Base-by-base conservation (phyloP, 2,797 vertebrate species). In the Cottoperca gobio region DNA sequence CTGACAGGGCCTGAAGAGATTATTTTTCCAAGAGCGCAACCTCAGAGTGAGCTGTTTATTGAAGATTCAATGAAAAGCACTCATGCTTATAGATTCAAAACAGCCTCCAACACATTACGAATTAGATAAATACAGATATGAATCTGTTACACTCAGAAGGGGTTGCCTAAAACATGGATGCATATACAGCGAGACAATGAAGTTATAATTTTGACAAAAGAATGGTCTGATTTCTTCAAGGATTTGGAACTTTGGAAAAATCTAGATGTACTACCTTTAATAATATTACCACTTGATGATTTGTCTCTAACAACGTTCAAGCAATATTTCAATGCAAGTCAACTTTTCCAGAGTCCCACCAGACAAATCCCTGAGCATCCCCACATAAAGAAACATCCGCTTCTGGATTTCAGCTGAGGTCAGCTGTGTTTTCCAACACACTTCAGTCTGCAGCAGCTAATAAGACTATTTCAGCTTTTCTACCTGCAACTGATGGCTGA, bases 401-500 rank as follows among this genome's bases (percentile, higher is more conserved):
- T 9, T 58, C 76, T 54, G 78, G 55, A 83, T 91, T 90, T 85
- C 66, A 90, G 91, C 92, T 92, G 91, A 64, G 87, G 90, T 94
- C 94, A 93, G 92, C 87, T 84, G 79, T 81, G 87, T 89, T 91
- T 85, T 86, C 71, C 77, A 49, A 66, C 79, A 75, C 61, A 69
- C 82, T 86, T 85, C 82, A 87, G 72, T 90, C 88, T 89, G 83
- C 88, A 86, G 89, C 78, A 82, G 89, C 91, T 91, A 89, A 91
- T 86, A 89, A 91, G 81, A 91, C 86, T 85, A 90, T 93, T 92
- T 92, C 91, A 92, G 83, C 90, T 81, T 74, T n/a, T 86, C 89
- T 89, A 85, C 89, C 87, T 89, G 89, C 90, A 91, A 89, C 91
- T 92, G 89, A 92, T 87, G 92, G 86, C 91, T 91, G 89, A 92